Evolutionary conservation across 2,797 vertebrate genomes (phyloP), one percentile per base, ranked within the genome.

Genomic region (Siniperca obscura): DNA sequence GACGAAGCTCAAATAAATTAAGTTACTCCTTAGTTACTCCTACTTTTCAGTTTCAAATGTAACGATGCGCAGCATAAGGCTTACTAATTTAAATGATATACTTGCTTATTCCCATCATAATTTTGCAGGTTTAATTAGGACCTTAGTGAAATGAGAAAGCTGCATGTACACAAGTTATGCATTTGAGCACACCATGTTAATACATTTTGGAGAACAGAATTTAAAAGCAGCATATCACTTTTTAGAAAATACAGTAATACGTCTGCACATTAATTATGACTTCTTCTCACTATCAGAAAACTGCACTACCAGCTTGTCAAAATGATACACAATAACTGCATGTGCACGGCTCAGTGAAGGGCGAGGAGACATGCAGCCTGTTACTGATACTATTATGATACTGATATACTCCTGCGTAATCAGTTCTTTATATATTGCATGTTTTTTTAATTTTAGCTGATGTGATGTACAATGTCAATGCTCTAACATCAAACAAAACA

Each of bases 231-330:
- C n/a, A 48, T 8, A 42, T 53, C 21, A 34, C 25, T 21, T 80
- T 4, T 14, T 14, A 53, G 19, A 56, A 65, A 42, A 19, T 13
- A 21, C 56, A 36, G 30, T 11, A 1, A 25, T 36, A 13, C 22
- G n/a, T 65, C 8, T 22, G 14, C 56, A 65, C 7, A 48, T 55
- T 13, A 59, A 27, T 40, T 69, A 36, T 34, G 36, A n/a, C 22
- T 10, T 68, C 36, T 69, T 42, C 50, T 53, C 46, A 44, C 46
- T 16, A 12, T 36, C 57, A 59, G 57, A 82, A 73, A 75, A 55
- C 38, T 67, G 21, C 61, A 27, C 10, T 2, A 13, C 16, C 30
- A 46, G 7, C 40, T 67, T 50, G 50, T 57, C 11, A 40, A 70
- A 77, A 59, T 21, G 11, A n/a, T 12, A 7, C 27, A 50, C 71